These are phyloP conservation scores for Nemopilema nomurai DNA, from an alignment of 30 jellyfish, hydroid and myxozoan genomes.

Conservation along the genomic window DNA sequence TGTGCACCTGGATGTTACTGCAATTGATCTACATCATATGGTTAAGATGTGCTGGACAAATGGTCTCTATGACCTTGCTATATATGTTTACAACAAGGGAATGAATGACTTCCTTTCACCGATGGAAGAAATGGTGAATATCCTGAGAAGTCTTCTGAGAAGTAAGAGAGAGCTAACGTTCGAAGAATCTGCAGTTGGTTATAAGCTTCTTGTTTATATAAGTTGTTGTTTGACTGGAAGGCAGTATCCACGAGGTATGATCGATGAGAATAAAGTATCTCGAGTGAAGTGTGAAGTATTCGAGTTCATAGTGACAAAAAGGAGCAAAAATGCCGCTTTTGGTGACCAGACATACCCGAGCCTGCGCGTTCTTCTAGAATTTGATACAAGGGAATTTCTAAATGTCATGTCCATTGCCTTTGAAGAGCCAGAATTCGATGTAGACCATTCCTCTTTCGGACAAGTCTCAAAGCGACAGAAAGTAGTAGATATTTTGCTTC, in stretches of 20 bases:
- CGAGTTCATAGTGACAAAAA: constrained; percentile 60
- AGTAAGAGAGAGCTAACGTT: constrained; percentile 42
- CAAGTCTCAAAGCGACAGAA: constrained; percentile 84
- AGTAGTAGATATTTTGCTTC: constrained; percentile 88
- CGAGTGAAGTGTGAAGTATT: constrained; percentile 82
- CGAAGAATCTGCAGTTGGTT: constrained; percentile 74
- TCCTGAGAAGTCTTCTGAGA: constrained; percentile 60
- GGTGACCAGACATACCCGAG: constrained; percentile 81
- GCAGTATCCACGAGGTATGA: constrained; percentile 94
- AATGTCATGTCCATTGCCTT: constrained; percentile 94
- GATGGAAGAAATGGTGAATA: constrained; percentile 80
- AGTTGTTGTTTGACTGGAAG: constrained; percentile 97
- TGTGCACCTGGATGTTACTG: constrained; percentile 84
- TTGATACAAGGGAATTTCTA: constrained; percentile 93
- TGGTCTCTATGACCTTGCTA: constrained; percentile 86
- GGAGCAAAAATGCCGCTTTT: constrained; percentile 50
- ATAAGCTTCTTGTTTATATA: constrained; percentile 86
- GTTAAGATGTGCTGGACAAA: constrained; percentile 99
- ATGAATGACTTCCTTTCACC: constrained; percentile 93
- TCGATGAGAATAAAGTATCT: constrained; percentile 42
- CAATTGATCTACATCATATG: constrained; percentile 90
- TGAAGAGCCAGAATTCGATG: constrained; percentile 94
- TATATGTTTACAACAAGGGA: constrained; percentile 93
- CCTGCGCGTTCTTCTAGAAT: constrained; percentile 72
- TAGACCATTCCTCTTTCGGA: constrained; percentile 54